Conservation (phyloP, 2,888 invertebrate genomes). For the Agonopterix alstromeriana region DNA sequence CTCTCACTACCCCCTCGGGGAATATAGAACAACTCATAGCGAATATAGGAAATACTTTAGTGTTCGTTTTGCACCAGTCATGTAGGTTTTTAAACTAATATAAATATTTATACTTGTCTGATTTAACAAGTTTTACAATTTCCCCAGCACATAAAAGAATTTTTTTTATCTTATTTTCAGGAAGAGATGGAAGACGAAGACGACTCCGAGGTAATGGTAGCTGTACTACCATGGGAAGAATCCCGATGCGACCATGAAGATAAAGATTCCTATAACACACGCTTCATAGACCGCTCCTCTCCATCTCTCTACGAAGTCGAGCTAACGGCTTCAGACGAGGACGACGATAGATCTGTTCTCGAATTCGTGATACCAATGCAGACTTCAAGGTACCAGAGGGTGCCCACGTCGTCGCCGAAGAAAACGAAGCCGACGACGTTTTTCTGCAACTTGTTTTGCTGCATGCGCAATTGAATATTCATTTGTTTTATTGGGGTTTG, state of each 20-base stretch:
- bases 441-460: slow-evolving; percentile 37
- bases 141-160: not conserved
- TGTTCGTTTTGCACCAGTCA: no score
- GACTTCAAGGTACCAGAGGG: slow-evolving; percentile 36
- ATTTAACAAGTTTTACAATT: not conserved
- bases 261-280: not conserved
- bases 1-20: no score
- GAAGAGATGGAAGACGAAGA: slow-evolving; percentile 18
- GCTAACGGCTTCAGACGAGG: slow-evolving; percentile 64
- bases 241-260: not conserved
- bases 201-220: not conserved
- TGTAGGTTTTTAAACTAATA: no score
- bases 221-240: slow-evolving; percentile 14
- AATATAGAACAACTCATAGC: no score
- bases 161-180: slow-evolving; percentile 9
- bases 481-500: not conserved
- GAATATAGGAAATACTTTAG: no score
- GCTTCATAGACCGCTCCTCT: slow-evolving; percentile 28
- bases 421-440: slow-evolving; percentile 25
- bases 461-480: slow-evolving; percentile 34
- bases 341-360: slow-evolving; percentile 55
- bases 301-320: slow-evolving; percentile 61
- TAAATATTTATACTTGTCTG: no score
- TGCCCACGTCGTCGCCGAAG: slow-evolving; percentile 44
- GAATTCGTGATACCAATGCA: slow-evolving; percentile 63